These are phyloP conservation scores for Scomberomorus guttatus DNA, from an alignment of 2,797 vertebrate genomes.

Conservation along the genomic window DNA sequence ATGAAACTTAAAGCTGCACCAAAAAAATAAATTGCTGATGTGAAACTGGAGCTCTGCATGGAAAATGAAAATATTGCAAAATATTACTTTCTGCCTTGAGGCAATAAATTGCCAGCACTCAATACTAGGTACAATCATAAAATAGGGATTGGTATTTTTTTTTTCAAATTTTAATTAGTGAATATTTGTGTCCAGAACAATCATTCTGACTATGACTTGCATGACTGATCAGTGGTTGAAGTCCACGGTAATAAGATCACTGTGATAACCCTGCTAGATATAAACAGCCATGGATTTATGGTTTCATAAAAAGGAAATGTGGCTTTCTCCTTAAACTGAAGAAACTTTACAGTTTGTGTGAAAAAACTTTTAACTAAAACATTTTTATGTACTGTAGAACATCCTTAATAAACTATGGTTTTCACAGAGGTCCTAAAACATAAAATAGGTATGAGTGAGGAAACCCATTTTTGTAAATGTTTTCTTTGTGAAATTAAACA, in stretches of 20 bases:
- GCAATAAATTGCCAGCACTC: background rate
- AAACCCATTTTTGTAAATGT: background rate
- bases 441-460: too few relatives aligned
- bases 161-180: background rate
- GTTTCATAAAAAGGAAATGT: background rate
- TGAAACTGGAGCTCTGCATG: background rate
- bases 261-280: background rate
- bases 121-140: background rate
- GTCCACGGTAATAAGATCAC: conserved; percentile 12
- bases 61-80: conserved; percentile 12
- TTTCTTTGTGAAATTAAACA: background rate
- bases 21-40: conserved; percentile 20
- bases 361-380: background rate
- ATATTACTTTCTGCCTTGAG: background rate
- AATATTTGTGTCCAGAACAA: conserved; percentile 19
- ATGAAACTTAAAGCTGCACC: conserved; percentile 22
- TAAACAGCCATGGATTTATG: conserved; percentile 10
- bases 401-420: background rate
- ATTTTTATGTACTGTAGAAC: background rate
- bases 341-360: background rate
- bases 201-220: conserved; percentile 36
- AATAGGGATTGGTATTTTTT: background rate
- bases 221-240: conserved; percentile 24
- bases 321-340: background rate
- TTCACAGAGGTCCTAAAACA: background rate